Percentiles rank a stretch among this genome's conserved stretches.
Conservation (phyloP, 1,140 invertebrate species). For the Artemia franciscana region DNA sequence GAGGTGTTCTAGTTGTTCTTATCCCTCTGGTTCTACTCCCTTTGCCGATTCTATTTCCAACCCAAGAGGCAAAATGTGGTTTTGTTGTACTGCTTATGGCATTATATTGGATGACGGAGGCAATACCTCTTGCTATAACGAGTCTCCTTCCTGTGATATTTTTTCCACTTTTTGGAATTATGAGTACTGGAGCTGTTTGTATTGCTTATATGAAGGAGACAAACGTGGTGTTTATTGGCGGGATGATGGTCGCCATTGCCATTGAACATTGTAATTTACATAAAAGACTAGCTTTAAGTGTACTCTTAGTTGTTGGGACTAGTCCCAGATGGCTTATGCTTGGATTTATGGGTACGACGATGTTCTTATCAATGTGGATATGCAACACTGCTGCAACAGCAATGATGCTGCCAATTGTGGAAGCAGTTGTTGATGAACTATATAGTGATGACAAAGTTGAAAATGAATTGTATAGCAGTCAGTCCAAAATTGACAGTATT, state of each 20-base stretch:
- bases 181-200: constrained; percentile 26
- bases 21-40: too few species aligned
- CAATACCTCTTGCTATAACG: constrained; percentile 51
- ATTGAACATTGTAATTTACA: constrained; percentile 24
- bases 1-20: too few species aligned
- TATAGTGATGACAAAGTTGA: constrained; percentile 8
- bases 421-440: constrained; percentile 17
- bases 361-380: constrained; percentile 58
- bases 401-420: constrained; percentile 24
- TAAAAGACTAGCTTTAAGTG: constrained; percentile 21
- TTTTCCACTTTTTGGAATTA: constrained; percentile 48
- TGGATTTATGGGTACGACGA: constrained; percentile 47
- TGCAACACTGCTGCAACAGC: constrained; percentile 20
- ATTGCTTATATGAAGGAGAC: constrained; percentile 37
- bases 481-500: too few species aligned
- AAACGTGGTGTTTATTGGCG: constrained; percentile 30
- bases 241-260: constrained; percentile 25
- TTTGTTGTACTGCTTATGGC: constrained; percentile 58
- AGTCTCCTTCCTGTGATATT: constrained; percentile 56
- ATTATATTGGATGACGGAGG: constrained; percentile 59
- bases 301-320: constrained; percentile 19
- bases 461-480: too few species aligned
- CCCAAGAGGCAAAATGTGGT: constrained; percentile 31
- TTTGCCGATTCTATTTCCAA: too few species aligned
- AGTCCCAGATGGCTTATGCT: constrained; percentile 33